Conservation (phyloP, 2,888 invertebrate species). For the Archips xylosteana region DNA sequence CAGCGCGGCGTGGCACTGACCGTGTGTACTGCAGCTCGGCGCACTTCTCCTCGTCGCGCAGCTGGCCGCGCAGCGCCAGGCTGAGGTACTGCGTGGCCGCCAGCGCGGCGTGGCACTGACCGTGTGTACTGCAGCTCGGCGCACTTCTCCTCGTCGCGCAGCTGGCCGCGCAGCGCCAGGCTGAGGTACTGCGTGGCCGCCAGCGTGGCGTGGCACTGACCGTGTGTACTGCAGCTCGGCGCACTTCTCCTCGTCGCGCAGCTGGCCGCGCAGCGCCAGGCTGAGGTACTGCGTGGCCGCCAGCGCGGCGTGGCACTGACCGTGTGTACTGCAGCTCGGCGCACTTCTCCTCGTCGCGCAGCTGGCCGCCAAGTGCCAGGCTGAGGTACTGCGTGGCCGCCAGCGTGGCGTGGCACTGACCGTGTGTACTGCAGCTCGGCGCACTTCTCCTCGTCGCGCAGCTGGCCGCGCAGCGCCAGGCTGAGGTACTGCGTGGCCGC, state of each 20-base stretch:
- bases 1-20: constrained; percentile 87
- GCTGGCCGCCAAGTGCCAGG: constrained; percentile 88
- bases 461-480: constrained; percentile 88
- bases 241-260: constrained; percentile 92
- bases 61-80: constrained; percentile 88
- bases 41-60: constrained; percentile 92
- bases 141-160: constrained; percentile 92
- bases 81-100: constrained; percentile 91
- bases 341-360: constrained; percentile 92
- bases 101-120: constrained; percentile 87
- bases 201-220: constrained; percentile 87
- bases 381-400: constrained; percentile 91
- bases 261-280: constrained; percentile 88
- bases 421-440: constrained; percentile 86
- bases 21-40: constrained; percentile 86
- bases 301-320: constrained; percentile 87
- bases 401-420: constrained; percentile 87
- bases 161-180: constrained; percentile 88
- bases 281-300: constrained; percentile 91
- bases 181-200: constrained; percentile 91
- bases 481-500: constrained; percentile 91
- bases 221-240: constrained; percentile 86
- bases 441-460: constrained; percentile 92
- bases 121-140: constrained; percentile 86
- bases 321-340: constrained; percentile 86